Base-by-base conservation (phyloP, 1,140 invertebrate genomes). In the Lordiphosa mommai region DNA sequence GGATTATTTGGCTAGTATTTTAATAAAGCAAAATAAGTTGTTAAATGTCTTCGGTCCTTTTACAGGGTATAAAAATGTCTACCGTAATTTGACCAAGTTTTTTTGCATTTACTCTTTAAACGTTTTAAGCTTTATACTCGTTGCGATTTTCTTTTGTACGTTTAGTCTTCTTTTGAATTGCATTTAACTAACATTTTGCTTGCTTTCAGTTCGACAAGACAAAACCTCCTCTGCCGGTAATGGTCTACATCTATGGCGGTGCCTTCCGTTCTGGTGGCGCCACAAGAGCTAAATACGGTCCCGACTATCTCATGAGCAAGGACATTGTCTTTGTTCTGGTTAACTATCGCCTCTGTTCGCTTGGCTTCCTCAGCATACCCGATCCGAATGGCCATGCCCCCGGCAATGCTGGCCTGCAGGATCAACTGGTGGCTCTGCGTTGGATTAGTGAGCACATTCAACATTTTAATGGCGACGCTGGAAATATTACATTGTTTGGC, bases 201-300 rank as follows among this genome's bases (percentile, higher is more conserved):
- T 53, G 0, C 14, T 20, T n/a, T 3, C 12, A 82, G 77, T 77
- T 84, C 1, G 68, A 84, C 29, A 34, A 17, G 7, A 8, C 41
- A 1, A 57, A 63, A n/a, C 30, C 33, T 0, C 77, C 60, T 2
- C 17, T 88, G 29, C 92, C 94, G 0, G 93, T 95, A 0, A 90
- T 95, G 74, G 90, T 95, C 0, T 95, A 90, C 86, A 91, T 95
- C 16, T 92, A 95, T 79, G 94, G 94, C 2, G 94, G 94, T 2
- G 91, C 86, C 17, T 93, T 94, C 71, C 70, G 87, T 2, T 59
- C 74, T 5, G 92, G 92, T 0, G 91, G 90, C 2, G 91, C 64
- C 1, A 27, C 59, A 0, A 59, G 51, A 3, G 5, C 47, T 4
- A 61, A 88, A 0, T 92, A 92, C 58, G 92, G 92, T 1, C 92